A percentile compares a stretch with the other conserved stretches of the same genome.
Conservation (phyloP, 2,797 vertebrate genomes). For the Bovichtus variegatus region DNA sequence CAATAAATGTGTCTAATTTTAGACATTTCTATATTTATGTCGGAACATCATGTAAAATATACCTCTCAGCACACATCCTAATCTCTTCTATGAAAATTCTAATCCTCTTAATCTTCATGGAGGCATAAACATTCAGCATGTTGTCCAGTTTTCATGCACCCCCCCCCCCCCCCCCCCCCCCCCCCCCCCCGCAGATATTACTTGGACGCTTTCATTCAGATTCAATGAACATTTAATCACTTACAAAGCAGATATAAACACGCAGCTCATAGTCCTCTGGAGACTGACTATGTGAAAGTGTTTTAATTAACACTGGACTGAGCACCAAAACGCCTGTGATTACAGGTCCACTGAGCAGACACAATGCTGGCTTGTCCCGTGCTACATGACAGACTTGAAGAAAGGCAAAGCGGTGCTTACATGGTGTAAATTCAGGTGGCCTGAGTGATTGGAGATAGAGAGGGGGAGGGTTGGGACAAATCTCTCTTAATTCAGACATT, state of each 20-base stretch:
- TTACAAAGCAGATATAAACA: slow-evolving; percentile 62
- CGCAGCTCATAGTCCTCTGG: slow-evolving; percentile 25
- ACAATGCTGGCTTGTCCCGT: slow-evolving; percentile 55
- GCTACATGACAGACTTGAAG: slow-evolving; percentile 52
- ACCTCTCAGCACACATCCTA: slow-evolving; percentile 38
- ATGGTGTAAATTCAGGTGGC: slow-evolving; percentile 64
- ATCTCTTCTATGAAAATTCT: slow-evolving; percentile 51
- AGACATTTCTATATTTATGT: slow-evolving; percentile 22
- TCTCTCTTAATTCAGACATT: slow-evolving; percentile 83
- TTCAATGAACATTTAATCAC: slow-evolving; percentile 68
- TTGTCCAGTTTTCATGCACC: slow-evolving; percentile 54
- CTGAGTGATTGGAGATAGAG: slow-evolving; percentile 44
- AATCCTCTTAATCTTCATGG: slow-evolving; percentile 70
- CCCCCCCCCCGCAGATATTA: slow-evolving; percentile 57
- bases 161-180: slow-evolving; percentile 54
- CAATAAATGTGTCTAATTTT: neutral
- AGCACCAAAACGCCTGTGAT: slow-evolving; percentile 20
- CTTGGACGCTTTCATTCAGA: slow-evolving; percentile 55
- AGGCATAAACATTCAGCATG: slow-evolving; percentile 56
- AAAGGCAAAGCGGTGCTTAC: slow-evolving; percentile 38
- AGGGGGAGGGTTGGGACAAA: slow-evolving; percentile 62
- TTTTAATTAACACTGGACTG: slow-evolving; percentile 43
- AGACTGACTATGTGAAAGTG: slow-evolving; percentile 22
- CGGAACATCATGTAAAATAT: slow-evolving; percentile 32
- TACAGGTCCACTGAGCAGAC: slow-evolving; percentile 40